Evolutionary conservation across 2,888 invertebrate genomes (phyloP), one percentile per base, ranked within the genome.

Genomic region (Lottia scabra): DNA sequence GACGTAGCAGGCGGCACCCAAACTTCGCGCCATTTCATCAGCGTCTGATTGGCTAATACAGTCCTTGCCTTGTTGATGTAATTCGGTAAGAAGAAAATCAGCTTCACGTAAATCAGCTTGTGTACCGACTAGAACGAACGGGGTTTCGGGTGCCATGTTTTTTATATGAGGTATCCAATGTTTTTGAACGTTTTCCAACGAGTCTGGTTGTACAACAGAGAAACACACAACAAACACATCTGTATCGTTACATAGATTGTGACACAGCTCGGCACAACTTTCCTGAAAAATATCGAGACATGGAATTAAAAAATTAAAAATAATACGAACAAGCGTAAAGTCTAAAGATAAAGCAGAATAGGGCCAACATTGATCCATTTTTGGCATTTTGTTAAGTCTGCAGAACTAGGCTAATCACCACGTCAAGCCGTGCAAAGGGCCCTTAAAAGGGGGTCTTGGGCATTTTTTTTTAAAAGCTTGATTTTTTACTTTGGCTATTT

Each of bases 141-240:
- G 85, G n/a, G 80, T 79, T 38, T 78, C 76, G 15, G 79, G 78
- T 16, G 83, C 81, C 74, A 81, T 76, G 12, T 76, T 63, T 16
- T 79, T 73, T 5, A 85, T 78, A 68, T 81, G 81, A 16, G 84
- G 83, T 46, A 84, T 71, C 84, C 84, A 85, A 48, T 82, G 77
- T 43, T 78, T 74, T 62, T 83, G 78, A 44, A 83, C 81, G 68
- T 83, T 81, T 26, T 56, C 68, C 43, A 83, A 76, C 2, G 84
- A 81, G 27, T 81, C 80, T 19, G 84, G 84, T 56, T 80, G 77
- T 30, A 85, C 81, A 10, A 83, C 83, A 8, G 84, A 84, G 70
- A 83, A 85, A 74, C 85, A 85, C 72, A 85, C 78, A 26, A 85
- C 79, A 73, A 85, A 83, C 5, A 84, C 78, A 72, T 85, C 82